phyloP scores from a whole-genome alignment of 2,797 vertebrate species.

The Leptatherina wallacei region DNA sequence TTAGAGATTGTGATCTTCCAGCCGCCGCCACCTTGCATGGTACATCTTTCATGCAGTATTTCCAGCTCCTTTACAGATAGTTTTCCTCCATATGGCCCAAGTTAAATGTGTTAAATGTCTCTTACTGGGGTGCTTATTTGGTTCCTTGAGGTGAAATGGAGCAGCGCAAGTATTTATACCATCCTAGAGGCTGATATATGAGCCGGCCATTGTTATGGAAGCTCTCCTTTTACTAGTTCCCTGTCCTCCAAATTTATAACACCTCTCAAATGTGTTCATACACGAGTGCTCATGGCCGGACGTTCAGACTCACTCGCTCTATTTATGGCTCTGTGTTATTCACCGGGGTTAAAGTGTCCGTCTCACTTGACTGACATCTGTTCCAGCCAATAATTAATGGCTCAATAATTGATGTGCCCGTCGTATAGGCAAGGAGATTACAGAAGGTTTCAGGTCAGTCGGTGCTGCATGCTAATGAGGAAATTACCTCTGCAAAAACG shows the following conservation, averaged over 20 bases:
- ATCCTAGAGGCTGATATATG: constrained; percentile 48
- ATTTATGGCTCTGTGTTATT: constrained; percentile 58
- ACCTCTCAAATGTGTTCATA: constrained; percentile 59
- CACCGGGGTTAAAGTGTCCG: constrained; percentile 64
- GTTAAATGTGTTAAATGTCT: constrained; percentile 56
- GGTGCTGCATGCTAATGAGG: constrained; percentile 42
- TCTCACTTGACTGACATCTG: constrained; percentile 72
- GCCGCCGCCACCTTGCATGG: constrained; percentile 38
- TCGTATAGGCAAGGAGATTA: constrained; percentile 37
- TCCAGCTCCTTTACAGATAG: constrained; percentile 31
- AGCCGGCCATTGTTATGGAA: constrained; percentile 48
- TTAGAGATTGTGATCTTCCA: constrained; percentile 58
- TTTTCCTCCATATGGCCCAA: constrained; percentile 45
- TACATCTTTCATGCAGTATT: constrained; percentile 40
- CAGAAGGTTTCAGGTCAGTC: constrained; percentile 37
- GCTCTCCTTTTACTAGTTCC: constrained; percentile 52
- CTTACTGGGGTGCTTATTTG: constrained; percentile 47
- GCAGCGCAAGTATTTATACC: constrained; percentile 49
- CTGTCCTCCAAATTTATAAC: constrained; percentile 71
- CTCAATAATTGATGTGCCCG: constrained; percentile 67
- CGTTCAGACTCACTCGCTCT: constrained; percentile 34
- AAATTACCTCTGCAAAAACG: constrained; percentile 16
- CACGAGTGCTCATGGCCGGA: constrained; percentile 44
- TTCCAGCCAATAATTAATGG: constrained; percentile 66
- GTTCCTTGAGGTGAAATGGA: constrained; percentile 62